These are phyloP conservation scores for Oncorhynchus tshawytscha DNA, from an alignment of 2,113 vertebrate species.

Conservation along the genomic window DNA sequence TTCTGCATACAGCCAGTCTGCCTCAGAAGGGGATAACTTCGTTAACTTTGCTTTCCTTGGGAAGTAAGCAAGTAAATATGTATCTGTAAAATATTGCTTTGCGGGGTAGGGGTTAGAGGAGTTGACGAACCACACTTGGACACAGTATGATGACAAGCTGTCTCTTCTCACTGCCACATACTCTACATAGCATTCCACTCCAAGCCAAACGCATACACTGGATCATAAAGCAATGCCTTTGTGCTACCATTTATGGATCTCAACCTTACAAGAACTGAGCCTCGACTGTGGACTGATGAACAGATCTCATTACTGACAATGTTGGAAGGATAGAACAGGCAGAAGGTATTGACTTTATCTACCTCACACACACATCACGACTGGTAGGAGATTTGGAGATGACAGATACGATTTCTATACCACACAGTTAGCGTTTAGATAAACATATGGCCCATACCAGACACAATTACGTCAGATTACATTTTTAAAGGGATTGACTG, in stretches of 20 bases:
- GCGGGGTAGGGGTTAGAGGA: neutral
- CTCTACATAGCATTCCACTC: conserved; percentile 15
- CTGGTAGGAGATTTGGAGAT: neutral
- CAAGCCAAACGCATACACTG: conserved; percentile 1
- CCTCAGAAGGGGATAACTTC: neutral
- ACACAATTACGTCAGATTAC: neutral
- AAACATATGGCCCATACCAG: neutral
- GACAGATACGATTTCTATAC: neutral
- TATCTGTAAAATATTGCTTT: neutral
- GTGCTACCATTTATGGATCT: conserved; percentile 30
- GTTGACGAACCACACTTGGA: neutral
- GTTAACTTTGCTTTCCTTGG: neutral
- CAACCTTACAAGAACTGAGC: conserved; percentile 21
- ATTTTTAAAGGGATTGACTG: neutral
- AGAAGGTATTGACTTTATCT: neutral
- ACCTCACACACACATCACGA: neutral
- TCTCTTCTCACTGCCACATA: neutral
- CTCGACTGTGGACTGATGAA: conserved; percentile 9
- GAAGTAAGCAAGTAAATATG: neutral
- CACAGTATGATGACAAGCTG: conserved; percentile 9
- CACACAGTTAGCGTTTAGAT: neutral
- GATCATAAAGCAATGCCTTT: conserved; percentile 27
- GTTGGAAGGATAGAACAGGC: neutral
- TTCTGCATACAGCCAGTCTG: neutral
- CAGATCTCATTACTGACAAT: conserved; percentile 9